These are phyloP conservation scores for Agrypnia vestita DNA, from an alignment of 1,140 invertebrate genomes.

Conservation along the genomic window DNA sequence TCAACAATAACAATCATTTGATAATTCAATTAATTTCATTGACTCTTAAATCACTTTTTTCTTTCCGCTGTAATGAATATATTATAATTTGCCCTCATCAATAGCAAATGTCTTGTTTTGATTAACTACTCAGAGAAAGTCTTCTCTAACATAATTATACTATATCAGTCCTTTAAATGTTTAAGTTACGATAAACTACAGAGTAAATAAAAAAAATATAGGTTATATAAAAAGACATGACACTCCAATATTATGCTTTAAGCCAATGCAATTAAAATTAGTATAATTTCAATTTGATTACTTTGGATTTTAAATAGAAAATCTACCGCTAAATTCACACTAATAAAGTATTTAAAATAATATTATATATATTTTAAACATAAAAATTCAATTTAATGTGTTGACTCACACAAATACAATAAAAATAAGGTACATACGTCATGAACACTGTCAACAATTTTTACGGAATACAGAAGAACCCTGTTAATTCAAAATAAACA, in stretches of 20 bases:
- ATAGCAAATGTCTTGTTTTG: slow-evolving; percentile 57
- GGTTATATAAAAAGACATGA: slow-evolving; percentile 39
- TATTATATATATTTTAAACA: slow-evolving; percentile 42
- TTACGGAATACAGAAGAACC: not conserved
- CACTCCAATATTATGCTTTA: slow-evolving; percentile 44
- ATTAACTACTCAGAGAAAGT: slow-evolving; percentile 57
- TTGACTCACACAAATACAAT: not conserved
- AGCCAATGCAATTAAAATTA: slow-evolving; percentile 26
- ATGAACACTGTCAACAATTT: not conserved
- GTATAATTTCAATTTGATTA: slow-evolving; percentile 26
- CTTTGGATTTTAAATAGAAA: slow-evolving; percentile 39
- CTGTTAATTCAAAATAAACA: too few relatives aligned
- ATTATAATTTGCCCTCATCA: slow-evolving; percentile 58
- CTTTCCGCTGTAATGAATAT: slow-evolving; percentile 56
- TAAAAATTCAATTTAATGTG: slow-evolving; percentile 21
- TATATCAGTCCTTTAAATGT: slow-evolving; percentile 61
- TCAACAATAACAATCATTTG: slow-evolving; percentile 49
- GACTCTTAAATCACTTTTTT: slow-evolving; percentile 51
- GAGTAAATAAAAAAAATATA: slow-evolving; percentile 68
- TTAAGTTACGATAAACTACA: slow-evolving; percentile 46
- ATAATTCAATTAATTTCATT: slow-evolving; percentile 57
- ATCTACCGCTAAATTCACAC: slow-evolving; percentile 29
- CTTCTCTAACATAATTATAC: slow-evolving; percentile 58
- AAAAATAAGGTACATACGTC: slow-evolving; percentile 27
- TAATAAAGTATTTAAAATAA: slow-evolving; percentile 33